These are phyloP conservation scores for Burhinus oedicnemus DNA, from an alignment of 2,113 vertebrate genomes.

Conservation along the genomic window DNA sequence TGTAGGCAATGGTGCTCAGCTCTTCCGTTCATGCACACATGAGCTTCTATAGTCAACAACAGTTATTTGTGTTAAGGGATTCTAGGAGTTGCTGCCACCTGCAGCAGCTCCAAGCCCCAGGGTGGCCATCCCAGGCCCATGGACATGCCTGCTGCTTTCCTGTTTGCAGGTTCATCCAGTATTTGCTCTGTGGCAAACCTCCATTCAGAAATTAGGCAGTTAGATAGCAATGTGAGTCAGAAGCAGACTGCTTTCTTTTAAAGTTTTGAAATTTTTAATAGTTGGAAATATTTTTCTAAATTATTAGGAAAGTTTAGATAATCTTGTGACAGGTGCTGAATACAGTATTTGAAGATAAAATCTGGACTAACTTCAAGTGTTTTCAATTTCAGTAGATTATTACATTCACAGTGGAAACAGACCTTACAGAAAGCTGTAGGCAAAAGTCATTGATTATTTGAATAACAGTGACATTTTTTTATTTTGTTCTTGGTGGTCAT, in stretches of 20 bases:
- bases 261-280: background rate
- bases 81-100: background rate
- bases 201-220: background rate
- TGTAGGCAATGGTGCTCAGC: background rate
- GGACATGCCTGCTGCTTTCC: background rate
- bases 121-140: background rate
- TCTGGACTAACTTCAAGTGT: background rate
- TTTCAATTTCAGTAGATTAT: background rate
- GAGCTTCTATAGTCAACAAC: background rate
- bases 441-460: background rate
- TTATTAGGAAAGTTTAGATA: background rate
- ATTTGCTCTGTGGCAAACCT: background rate
- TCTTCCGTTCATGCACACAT: background rate
- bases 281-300: background rate
- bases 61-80: background rate
- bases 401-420: background rate
- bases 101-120: background rate
- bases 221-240: background rate
- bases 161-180: background rate
- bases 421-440: background rate
- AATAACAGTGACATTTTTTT: background rate
- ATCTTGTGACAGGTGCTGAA: background rate
- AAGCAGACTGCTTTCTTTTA: accelerated
- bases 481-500: background rate
- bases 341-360: background rate